These are phyloP conservation scores for Tupaia tana DNA, from an alignment of 2,113 vertebrate species.

Conservation along the genomic window DNA sequence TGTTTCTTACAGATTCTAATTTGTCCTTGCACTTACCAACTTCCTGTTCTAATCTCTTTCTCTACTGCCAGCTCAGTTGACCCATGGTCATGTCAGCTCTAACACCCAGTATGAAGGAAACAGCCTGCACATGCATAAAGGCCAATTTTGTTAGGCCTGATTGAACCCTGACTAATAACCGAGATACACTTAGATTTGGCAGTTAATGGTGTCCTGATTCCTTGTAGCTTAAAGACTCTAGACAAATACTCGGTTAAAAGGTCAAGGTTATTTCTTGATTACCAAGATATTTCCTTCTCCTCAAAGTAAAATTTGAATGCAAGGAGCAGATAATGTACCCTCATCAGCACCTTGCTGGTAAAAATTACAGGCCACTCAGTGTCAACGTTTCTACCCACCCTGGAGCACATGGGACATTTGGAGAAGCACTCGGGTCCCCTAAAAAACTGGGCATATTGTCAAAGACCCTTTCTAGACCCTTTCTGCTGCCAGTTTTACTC, in stretches of 20 bases:
- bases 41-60: neutral
- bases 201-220: neutral
- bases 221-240: constrained; percentile 17
- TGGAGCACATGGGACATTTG: neutral
- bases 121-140: neutral
- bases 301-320: neutral
- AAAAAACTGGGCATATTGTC: neutral
- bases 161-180: neutral
- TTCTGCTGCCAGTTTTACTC: neutral
- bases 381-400: neutral
- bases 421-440: neutral
- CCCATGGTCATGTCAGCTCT: neutral
- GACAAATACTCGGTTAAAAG: neutral
- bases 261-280: neutral
- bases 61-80: neutral
- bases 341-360: neutral
- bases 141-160: neutral
- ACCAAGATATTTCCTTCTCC: neutral
- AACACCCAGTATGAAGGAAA: neutral
- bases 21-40: neutral
- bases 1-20: neutral
- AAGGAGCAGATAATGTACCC: neutral
- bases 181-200: neutral
- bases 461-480: neutral
- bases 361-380: neutral